A percentile compares a stretch with the other conserved stretches of the same genome.
These are phyloP conservation scores for Lepidochrysops patricia DNA, from an alignment of 2,888 invertebrate genomes.

Conservation along the genomic window DNA sequence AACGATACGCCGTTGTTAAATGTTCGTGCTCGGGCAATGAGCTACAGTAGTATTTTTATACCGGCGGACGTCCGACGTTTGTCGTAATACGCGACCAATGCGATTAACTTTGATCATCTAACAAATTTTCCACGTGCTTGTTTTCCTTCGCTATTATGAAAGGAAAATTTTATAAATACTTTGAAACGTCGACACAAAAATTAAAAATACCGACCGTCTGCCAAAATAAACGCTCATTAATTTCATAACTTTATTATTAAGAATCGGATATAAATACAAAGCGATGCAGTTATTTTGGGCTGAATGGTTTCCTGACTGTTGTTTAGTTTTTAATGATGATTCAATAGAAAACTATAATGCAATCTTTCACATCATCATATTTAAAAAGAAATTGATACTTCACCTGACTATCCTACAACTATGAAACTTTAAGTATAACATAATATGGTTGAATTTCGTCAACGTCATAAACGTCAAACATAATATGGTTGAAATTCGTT, in stretches of 20 bases:
- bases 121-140: constrained; percentile 49
- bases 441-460: too few species aligned
- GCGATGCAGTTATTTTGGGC: neutral
- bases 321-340: neutral
- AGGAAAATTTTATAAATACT: constrained; percentile 12
- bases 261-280: neutral
- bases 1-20: too few species aligned
- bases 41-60: constrained; percentile 49
- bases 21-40: too few species aligned
- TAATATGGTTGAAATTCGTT: too few species aligned
- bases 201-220: neutral
- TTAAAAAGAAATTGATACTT: too few species aligned
- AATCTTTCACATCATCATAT: too few species aligned
- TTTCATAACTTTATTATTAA: neutral
- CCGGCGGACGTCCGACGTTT: constrained; percentile 63
- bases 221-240: constrained; percentile 1
- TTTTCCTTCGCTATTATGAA: constrained; percentile 30
- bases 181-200: neutral
- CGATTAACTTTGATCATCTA: constrained; percentile 69
- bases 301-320: neutral
- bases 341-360: too few species aligned
- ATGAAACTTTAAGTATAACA: too few species aligned
- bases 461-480: too few species aligned
- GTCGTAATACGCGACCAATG: constrained; percentile 53
- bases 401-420: too few species aligned